phyloP scores from a whole-genome alignment of 2,797 vertebrate genomes.

The Lindbergichthys nudifrons region DNA sequence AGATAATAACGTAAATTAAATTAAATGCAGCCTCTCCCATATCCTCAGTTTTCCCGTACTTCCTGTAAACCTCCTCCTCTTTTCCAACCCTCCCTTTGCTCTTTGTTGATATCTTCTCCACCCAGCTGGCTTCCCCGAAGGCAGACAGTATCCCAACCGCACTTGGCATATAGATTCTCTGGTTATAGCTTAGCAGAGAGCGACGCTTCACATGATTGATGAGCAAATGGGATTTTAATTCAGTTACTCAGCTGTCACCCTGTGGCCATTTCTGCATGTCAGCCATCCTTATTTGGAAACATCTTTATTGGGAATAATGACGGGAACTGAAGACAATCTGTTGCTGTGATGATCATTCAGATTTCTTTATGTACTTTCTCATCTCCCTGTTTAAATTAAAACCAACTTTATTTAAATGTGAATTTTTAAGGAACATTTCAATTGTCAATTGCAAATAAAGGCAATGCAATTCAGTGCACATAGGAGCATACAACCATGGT shows the following conservation, averaged over 20 bases:
- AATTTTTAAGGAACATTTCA: background rate
- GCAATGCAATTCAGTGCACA: constrained; percentile 1
- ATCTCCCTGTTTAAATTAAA: background rate
- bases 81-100: constrained; percentile 50
- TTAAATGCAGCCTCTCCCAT: constrained; percentile 36
- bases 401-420: background rate
- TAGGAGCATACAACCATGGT: background rate
- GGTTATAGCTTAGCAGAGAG: constrained; percentile 68
- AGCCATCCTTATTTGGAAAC: constrained; percentile 65
- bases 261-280: constrained; percentile 74
- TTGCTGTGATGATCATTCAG: constrained; percentile 41
- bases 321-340: constrained; percentile 32
- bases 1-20: constrained; percentile 35
- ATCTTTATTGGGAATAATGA: constrained; percentile 65
- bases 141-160: constrained; percentile 69
- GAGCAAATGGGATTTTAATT: constrained; percentile 83
- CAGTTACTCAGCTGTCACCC: constrained; percentile 79
- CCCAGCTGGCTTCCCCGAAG: constrained; percentile 74
- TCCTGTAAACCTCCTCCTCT: constrained; percentile 26
- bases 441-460: constrained; percentile 7
- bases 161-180: constrained; percentile 71
- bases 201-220: constrained; percentile 79
- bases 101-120: constrained; percentile 72
- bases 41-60: constrained; percentile 19
- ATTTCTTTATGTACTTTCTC: constrained; percentile 29